Percentiles rank a stretch among this genome's conserved stretches.
phyloP scores from a whole-genome alignment of 1,140 invertebrate species.

The Drosophila subobscura region DNA sequence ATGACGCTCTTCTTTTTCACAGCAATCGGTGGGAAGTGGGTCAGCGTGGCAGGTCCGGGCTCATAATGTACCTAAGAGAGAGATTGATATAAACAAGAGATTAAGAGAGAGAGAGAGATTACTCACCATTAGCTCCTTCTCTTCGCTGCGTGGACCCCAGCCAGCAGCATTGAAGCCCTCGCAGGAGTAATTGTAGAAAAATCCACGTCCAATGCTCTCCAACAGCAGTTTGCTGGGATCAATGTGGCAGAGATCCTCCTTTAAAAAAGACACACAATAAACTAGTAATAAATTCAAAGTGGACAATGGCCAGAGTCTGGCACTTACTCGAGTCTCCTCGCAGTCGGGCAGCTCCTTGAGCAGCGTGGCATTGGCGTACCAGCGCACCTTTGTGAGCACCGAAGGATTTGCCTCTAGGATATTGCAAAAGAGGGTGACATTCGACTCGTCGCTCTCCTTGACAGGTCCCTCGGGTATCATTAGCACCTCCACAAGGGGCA shows the following conservation, averaged over 20 bases:
- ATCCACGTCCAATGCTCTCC: constrained; percentile 91
- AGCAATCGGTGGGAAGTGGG: constrained; percentile 89
- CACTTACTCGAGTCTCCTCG: constrained; percentile 66
- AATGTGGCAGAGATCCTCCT: constrained; percentile 89
- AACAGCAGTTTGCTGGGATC: constrained; percentile 93
- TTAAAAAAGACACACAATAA: background rate
- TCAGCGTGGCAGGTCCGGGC: constrained; percentile 89
- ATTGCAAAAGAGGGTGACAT: constrained; percentile 92
- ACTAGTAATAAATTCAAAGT: background rate
- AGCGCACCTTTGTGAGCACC: constrained; percentile 88
- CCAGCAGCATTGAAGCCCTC: constrained; percentile 93
- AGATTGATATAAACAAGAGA: background rate
- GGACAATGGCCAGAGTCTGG: background rate
- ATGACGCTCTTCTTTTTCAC: constrained; percentile 91
- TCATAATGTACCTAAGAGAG: constrained; percentile 85
- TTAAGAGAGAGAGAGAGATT: no score
- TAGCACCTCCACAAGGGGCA: constrained; percentile 89
- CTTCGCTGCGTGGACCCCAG: constrained; percentile 90
- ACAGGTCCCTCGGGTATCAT: constrained; percentile 91
- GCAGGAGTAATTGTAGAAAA: constrained; percentile 97
- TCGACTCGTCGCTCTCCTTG: constrained; percentile 90
- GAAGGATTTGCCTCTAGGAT: constrained; percentile 88
- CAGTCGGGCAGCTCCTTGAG: constrained; percentile 94
- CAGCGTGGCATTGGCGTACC: constrained; percentile 92
- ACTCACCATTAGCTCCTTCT: constrained; percentile 86